These are phyloP conservation scores for Darevskia nairensis DNA, from an alignment of 2,797 vertebrate genomes.

Conservation along the genomic window DNA sequence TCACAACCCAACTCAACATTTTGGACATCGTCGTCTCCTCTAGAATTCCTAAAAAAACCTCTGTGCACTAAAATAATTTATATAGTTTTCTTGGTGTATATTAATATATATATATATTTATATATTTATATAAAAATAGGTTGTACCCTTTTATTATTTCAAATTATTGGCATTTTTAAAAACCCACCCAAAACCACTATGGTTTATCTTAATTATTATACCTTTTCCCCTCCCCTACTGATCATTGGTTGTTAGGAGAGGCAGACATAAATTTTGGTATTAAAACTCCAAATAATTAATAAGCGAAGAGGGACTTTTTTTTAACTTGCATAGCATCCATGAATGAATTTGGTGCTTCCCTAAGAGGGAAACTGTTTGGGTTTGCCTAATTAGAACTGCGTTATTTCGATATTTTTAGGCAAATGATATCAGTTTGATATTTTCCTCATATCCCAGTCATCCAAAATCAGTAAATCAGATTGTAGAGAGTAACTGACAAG, in stretches of 20 bases:
- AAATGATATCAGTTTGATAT: not conserved
- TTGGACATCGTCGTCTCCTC: not conserved
- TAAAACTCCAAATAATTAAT: not conserved
- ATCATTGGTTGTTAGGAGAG: not conserved
- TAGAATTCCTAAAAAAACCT: not conserved
- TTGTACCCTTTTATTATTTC: slow-evolving; percentile 23
- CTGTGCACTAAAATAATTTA: slow-evolving; percentile 25
- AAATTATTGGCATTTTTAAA: not conserved
- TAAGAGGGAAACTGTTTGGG: not conserved
- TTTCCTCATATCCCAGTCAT: not conserved
- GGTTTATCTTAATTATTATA: slow-evolving; percentile 1
- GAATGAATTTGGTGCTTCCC: not conserved
- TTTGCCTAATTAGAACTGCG: not conserved
- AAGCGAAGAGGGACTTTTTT: not conserved
- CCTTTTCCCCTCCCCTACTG: too few species aligned
- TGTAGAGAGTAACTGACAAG: not conserved
- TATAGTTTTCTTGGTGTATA: slow-evolving; percentile 16
- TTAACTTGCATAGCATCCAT: not conserved
- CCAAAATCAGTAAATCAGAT: not conserved
- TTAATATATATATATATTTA: slow-evolving; percentile 16
- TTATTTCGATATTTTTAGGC: not conserved
- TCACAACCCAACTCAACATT: not conserved
- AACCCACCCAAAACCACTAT: not conserved
- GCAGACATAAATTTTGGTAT: not conserved
- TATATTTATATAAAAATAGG: slow-evolving; percentile 31